phyloP scores from a whole-genome alignment of 2,888 invertebrate genomes.

The Drosophila lacicola region DNA sequence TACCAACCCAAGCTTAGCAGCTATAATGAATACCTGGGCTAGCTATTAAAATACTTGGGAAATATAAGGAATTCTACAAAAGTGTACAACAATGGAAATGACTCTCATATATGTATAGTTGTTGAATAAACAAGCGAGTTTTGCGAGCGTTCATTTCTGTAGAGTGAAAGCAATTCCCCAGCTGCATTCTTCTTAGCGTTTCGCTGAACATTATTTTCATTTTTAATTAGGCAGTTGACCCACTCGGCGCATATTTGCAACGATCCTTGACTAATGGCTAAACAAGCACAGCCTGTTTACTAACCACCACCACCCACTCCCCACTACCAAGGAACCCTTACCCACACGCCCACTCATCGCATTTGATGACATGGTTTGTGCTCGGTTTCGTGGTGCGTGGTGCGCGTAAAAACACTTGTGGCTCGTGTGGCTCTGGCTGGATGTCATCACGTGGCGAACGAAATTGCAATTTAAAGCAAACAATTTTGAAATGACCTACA shows the following conservation, averaged over 20 bases:
- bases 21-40: no score
- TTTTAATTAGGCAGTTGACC: conserved; percentile 77
- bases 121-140: not conserved
- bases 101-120: no score
- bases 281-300: conserved; percentile 47
- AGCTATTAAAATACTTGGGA: no score
- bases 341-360: conserved; percentile 13
- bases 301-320: not conserved
- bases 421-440: conserved; percentile 62
- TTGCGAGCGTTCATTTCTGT: not conserved
- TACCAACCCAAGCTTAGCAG: no score
- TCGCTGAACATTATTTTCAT: conserved; percentile 45
- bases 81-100: no score
- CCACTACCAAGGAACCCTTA: not conserved
- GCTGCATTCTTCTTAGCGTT: conserved; percentile 9
- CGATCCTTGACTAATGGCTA: conserved; percentile 66
- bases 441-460: conserved; percentile 72
- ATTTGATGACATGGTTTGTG: conserved; percentile 59
- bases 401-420: conserved; percentile 73
- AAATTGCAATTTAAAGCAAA: conserved; percentile 81
- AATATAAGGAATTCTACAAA: no score
- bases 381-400: conserved; percentile 36
- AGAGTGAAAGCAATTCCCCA: not conserved
- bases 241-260: conserved; percentile 49
- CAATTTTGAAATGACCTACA: conserved; percentile 81